A percentile compares a stretch with the other conserved stretches of the same genome.
phyloP scores from a whole-genome alignment of 2,113 vertebrate genomes.

The Nibea coibor region DNA sequence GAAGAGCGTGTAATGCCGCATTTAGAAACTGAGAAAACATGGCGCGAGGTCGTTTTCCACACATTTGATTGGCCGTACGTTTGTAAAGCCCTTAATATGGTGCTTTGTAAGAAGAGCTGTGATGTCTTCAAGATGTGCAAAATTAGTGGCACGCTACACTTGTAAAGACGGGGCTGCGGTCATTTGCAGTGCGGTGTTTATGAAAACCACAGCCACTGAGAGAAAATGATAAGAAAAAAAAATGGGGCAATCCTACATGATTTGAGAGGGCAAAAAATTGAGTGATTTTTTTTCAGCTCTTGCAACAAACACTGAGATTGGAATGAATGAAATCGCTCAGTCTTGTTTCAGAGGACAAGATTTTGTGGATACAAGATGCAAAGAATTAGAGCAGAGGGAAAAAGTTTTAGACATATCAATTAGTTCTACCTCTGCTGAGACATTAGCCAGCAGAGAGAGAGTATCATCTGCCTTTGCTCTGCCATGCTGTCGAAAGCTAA shows the following conservation, averaged over 20 bases:
- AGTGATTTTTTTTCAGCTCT: conserved; percentile 2
- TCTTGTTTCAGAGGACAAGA: background rate
- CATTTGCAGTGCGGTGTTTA: conserved; percentile 41
- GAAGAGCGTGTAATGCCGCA: background rate
- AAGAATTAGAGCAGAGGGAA: background rate
- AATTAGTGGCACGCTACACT: conserved; percentile 50
- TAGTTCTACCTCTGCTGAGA: conserved; percentile 57
- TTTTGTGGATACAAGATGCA: background rate
- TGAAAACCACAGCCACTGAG: conserved; percentile 51
- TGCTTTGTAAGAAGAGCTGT: conserved; percentile 51
- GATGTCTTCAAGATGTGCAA: conserved; percentile 65
- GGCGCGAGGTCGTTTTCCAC: background rate
- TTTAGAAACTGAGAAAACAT: background rate
- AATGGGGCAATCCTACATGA: background rate
- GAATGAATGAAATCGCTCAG: background rate
- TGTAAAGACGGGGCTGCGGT: conserved; percentile 30
- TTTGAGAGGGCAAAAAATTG: conserved; percentile 2
- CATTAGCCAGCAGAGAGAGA: conserved; percentile 32
- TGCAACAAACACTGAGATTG: background rate
- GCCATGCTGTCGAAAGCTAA: conserved; percentile 29
- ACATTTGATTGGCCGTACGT: conserved; percentile 27
- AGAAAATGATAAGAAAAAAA: conserved; percentile 23
- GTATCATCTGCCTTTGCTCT: conserved; percentile 2
- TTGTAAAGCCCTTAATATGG: conserved; percentile 47
- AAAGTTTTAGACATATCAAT: conserved; percentile 32